Evolutionary conservation across 2,113 vertebrate genomes (phyloP), one percentile per base, ranked within the genome.

Genomic region (Girardinichthys multiradiatus): DNA sequence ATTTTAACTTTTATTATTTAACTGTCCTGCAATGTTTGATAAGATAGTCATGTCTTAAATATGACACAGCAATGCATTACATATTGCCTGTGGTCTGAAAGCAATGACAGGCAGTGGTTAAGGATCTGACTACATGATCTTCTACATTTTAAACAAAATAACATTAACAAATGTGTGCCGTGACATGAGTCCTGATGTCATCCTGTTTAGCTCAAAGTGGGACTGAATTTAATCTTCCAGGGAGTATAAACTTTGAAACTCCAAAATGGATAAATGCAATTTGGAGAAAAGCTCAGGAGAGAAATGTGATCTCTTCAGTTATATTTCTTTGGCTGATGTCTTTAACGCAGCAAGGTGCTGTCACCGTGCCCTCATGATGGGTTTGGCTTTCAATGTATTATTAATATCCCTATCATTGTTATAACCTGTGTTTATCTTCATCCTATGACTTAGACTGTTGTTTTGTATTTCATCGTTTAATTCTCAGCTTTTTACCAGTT

Each of bases 71-170:
- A 70, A 67, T 77, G 63, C 39, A 33, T 82, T 81, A 39, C 61
- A 71, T 81, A 31, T 81, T 54, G 35, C 9, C 70, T 80, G 28
- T 64, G 60, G 76, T 75, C 76, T 73, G 12, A 59, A 83, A 72
- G 72, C 82, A 85, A 68, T 69, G 57, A 70, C 12, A 76, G 61
- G 33, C 72, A 35, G 67, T 68, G 51, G 58, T 63, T 79, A 29
- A 70, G 64, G 51, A n/a, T 73, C 51, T 69, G 66, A 37, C 45
- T 79, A 48, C 65, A 48, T 72, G 74, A 80, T 66, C 74, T 81
- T 48, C 74, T 59, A 65, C 68, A 35, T 57, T 80, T 67, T 82
- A 85, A 88, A 70, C 58, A 26, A 85, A 83, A 82, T 65, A 82
- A 63, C 35, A 87, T 87, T 80, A 83, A 88, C 15, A 80, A 72